Evolutionary conservation across 2,113 vertebrate genomes (phyloP), one percentile per base, ranked within the genome.

Genomic region (Vulpes ferrilata): DNA sequence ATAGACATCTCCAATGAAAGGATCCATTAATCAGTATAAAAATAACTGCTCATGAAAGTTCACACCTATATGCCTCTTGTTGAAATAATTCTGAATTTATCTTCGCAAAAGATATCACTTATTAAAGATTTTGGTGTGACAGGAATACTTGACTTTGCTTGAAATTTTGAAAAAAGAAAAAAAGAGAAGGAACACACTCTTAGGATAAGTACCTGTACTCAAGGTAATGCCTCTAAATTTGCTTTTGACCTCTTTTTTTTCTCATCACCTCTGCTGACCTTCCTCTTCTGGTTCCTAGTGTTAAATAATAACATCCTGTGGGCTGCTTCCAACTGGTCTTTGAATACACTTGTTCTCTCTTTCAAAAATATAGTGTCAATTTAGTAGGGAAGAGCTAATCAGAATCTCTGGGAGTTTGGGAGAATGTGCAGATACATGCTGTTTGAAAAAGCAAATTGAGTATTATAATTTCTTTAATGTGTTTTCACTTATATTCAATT

Each of bases 71-170:
- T 32, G 30, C 7, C 11, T 97, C 71, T 93, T 84, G 22, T 38
- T 85, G 43, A 96, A 88, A 88, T 69, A 62, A 69, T 80, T 88
- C 19, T 84, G 22, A 84, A 95, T 92, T 85, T 93, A 84, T 84
- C 55, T 95, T 81, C n/a, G 84, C 35, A 80, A 88, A 88, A 84
- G 9, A 65, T 86, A 86, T 51, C 48, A 83, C 62, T 71, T 94
- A 81, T 82, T 86, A 96, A 96, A n/a, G 1, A 5, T 71, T 84
- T 84, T 2, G 53, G 5, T 62, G 7, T 90, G 73, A 80, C 57
- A 22, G 22, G 89, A 78, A 86, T 65, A 67, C 16, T 88, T 93
- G 59, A 87, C 23, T 87, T 82, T 57, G 11, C 20, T 88, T 82
- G 84, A 85, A 90, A 71, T 82, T 80, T 96, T 73, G 13, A 38